Evolutionary conservation across 2,888 invertebrate species (phyloP), one percentile per base, ranked within the genome.

Genomic region (Altica lythri): DNA sequence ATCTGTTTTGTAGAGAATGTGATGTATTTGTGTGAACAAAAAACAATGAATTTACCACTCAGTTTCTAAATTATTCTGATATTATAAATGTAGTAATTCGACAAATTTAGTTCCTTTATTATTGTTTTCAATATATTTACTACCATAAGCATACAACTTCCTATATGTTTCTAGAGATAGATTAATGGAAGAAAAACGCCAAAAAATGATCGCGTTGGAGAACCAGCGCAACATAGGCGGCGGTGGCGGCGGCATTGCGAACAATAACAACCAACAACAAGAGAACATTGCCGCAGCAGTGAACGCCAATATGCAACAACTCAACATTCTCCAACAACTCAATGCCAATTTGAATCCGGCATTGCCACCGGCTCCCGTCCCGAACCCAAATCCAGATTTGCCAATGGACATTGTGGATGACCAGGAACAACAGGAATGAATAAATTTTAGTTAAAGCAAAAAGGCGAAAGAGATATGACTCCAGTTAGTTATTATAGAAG

Each of bases 141-240:
- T n/a, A n/a, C n/a, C n/a, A n/a, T n/a, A n/a, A n/a, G n/a, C n/a
- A n/a, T n/a, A n/a, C n/a, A n/a, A n/a, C n/a, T n/a, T n/a, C n/a
- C n/a, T n/a, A n/a, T n/a, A n/a, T n/a, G 10, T 38, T 53, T 54
- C 6, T 37, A 61, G 61, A 43, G 75, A 83, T 84, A 64, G 70
- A 1, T 78, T 93, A 13, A 90, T 93, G 90, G 92, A 93, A 73
- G 92, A 93, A 71, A 90, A 91, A 66, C 80, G 92, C 0, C 91
- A 90, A 73, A 88, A 89, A 72, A 81, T 90, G 71, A 78, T 89
- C 17, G 82, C 81, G 1, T 63, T 81, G 42, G 80, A 80, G 60
- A 75, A 75, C 25, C 80, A 80, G 55, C 63, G 77, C 32, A 75
- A 72, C 59, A 69, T 71, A 53, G 70, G 67, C 2, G 64, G 67